Evolutionary conservation across 2,888 invertebrate genomes (phyloP), one percentile per base, ranked within the genome.

Genomic region (Plagodis dolabraria): DNA sequence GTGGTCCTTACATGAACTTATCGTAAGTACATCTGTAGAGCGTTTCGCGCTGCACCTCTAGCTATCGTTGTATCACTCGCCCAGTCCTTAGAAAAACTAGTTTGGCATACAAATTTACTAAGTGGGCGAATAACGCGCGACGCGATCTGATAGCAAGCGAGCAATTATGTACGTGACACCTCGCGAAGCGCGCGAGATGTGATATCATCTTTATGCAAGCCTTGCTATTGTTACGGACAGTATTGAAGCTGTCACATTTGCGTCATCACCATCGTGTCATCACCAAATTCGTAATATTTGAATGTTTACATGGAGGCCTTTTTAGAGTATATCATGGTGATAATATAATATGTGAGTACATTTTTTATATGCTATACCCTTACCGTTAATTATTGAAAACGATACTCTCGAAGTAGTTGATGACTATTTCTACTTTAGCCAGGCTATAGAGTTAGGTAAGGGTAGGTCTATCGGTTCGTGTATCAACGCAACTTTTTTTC

Each of bases 161-260:
- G 83, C 91, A 90, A 91, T 91, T 91, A 92, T 84, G 90, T 90
- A 91, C 92, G 92, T 92, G 91, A 86, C 90, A 87, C 89, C 87
- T 88, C 69, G 71, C 72, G 67, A 62, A 70, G 63, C 65, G 65
- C 55, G 60, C 56, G 53, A 47, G 44, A 46, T 47, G 59, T 60
- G 85, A 83, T 86, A 69, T 54, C 75, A 86, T 87, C 83, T 60
- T 70, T 69, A 73, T 70, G 67, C 60, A 59, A 56, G 65, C 70
- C 63, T 72, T 62, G n/a, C 33, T 54, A 49, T 40, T 46, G 10
- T 22, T 43, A 8, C 9, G 47, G 42, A 40, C 46, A 51, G 49
- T 49, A 22, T 35, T 44, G 4, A 36, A 50, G 46, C 22, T 22
- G 22, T 22, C 22, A 22, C 4, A 22, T 22, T 22, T 22, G 22